These are phyloP conservation scores for Nannoperca obscura DNA, from an alignment of 2,797 vertebrate genomes.

Conservation along the genomic window DNA sequence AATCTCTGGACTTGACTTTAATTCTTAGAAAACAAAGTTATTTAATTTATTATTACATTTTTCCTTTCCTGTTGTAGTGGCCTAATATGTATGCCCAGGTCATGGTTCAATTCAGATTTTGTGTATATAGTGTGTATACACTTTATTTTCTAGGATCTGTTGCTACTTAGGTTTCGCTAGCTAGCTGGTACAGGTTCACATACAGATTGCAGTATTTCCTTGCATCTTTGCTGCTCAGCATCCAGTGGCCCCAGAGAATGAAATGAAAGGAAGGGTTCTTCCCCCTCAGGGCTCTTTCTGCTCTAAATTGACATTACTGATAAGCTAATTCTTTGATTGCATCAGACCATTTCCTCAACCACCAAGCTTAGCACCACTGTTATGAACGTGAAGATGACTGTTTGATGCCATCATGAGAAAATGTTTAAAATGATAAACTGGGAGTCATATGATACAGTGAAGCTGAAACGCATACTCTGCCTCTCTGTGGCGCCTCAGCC, in stretches of 20 bases:
- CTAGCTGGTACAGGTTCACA: neutral
- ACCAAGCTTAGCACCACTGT: constrained; percentile 5
- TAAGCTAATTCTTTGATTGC: constrained; percentile 62
- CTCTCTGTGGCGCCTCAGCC: neutral
- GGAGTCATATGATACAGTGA: neutral
- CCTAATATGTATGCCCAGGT: neutral
- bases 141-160: neutral
- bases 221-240: constrained; percentile 39
- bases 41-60: neutral
- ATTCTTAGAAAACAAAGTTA: neutral
- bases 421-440: neutral
- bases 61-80: neutral
- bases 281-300: constrained; percentile 31
- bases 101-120: neutral
- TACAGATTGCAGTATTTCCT: neutral
- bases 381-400: neutral
- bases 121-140: neutral
- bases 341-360: constrained; percentile 67
- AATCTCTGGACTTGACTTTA: constrained; percentile 24
- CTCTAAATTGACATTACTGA: constrained; percentile 28
- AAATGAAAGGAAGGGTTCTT: constrained; percentile 53
- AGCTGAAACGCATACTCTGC: constrained; percentile 1
- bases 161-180: neutral
- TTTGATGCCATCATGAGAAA: neutral
- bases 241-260: constrained; percentile 37